These are phyloP conservation scores for Tachyglossus aculeatus DNA, from an alignment of 2,797 vertebrate genomes.

Conservation along the genomic window DNA sequence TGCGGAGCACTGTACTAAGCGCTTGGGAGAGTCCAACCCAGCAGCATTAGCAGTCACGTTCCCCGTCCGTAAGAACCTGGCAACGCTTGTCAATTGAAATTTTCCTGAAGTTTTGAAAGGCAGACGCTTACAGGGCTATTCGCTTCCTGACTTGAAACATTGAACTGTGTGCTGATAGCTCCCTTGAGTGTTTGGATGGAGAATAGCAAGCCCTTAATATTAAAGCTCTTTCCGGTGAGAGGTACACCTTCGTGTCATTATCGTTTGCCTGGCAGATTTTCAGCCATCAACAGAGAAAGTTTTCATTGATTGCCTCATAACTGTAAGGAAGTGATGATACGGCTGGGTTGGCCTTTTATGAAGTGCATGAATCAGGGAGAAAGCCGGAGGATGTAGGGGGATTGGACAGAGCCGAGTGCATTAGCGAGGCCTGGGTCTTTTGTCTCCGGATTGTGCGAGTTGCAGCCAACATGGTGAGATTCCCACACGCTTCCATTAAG, in stretches of 20 bases:
- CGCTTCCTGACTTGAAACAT: slow-evolving; percentile 45
- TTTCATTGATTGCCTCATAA: slow-evolving; percentile 44
- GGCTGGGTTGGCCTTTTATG: background rate
- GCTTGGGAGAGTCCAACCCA: no score
- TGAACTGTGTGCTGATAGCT: slow-evolving; percentile 57
- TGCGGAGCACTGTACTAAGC: no score
- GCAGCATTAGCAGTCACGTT: no score
- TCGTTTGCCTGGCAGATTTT: slow-evolving; percentile 48
- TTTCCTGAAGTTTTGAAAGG: background rate
- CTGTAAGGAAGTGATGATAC: slow-evolving; percentile 11
- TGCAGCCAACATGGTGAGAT: slow-evolving; percentile 8
- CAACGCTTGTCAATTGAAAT: background rate
- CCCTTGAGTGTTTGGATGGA: slow-evolving; percentile 63
- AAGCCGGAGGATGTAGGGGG: slow-evolving; percentile 3
- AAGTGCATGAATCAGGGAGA: slow-evolving; percentile 7
- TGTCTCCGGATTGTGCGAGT: background rate
- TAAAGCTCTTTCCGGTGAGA: slow-evolving; percentile 31
- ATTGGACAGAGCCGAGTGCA: background rate
- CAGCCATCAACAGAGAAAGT: slow-evolving; percentile 42
- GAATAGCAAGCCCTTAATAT: slow-evolving; percentile 63
- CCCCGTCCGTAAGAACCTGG: background rate
- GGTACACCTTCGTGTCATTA: background rate
- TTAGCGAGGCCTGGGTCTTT: slow-evolving; percentile 4
- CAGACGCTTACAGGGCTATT: background rate
- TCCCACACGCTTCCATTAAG: slow-evolving; percentile 28